phyloP scores from a whole-genome alignment of 2,888 invertebrate genomes.

The Caenorhabditis sp. region DNA sequence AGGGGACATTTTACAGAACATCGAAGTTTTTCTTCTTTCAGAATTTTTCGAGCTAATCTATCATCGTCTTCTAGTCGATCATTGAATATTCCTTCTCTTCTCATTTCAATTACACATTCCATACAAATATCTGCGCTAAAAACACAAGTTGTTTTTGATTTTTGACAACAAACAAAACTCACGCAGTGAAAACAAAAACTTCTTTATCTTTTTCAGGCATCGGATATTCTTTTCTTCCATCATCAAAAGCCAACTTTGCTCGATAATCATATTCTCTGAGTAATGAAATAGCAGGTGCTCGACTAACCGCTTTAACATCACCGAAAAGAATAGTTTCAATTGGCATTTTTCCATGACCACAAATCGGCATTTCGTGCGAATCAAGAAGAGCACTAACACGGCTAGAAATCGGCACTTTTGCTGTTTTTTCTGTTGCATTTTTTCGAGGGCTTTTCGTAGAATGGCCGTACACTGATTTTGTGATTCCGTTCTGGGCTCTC shows the following conservation, averaged over 20 bases:
- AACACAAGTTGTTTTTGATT: neutral
- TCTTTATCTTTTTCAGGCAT: slow-evolving; percentile 22
- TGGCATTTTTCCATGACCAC: slow-evolving; percentile 59
- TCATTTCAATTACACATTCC: slow-evolving; percentile 52
- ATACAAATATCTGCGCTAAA: slow-evolving; percentile 61
- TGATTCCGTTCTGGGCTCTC: slow-evolving; percentile 21
- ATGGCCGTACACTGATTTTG: slow-evolving; percentile 15
- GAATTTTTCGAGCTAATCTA: slow-evolving; percentile 31
- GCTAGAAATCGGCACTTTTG: slow-evolving; percentile 10
- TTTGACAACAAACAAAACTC: slow-evolving; percentile 12
- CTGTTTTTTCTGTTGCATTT: neutral
- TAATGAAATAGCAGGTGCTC: slow-evolving; percentile 46
- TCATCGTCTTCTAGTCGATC: slow-evolving; percentile 42
- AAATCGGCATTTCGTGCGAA: slow-evolving; percentile 42
- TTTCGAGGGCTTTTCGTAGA: slow-evolving; percentile 7
- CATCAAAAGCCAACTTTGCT: slow-evolving; percentile 16
- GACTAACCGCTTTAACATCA: slow-evolving; percentile 61
- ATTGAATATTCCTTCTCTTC: slow-evolving; percentile 52
- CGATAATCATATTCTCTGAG: slow-evolving; percentile 48
- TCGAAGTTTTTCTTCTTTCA: slow-evolving; percentile 44
- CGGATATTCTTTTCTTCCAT: slow-evolving; percentile 24
- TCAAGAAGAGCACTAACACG: slow-evolving; percentile 34
- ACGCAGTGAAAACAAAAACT: slow-evolving; percentile 32
- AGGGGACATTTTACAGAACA: slow-evolving; percentile 27
- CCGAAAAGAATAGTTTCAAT: slow-evolving; percentile 58